Evolutionary conservation across 2,888 invertebrate genomes (phyloP), one percentile per base, ranked within the genome.

Genomic region (Pterobdella sp.): DNA sequence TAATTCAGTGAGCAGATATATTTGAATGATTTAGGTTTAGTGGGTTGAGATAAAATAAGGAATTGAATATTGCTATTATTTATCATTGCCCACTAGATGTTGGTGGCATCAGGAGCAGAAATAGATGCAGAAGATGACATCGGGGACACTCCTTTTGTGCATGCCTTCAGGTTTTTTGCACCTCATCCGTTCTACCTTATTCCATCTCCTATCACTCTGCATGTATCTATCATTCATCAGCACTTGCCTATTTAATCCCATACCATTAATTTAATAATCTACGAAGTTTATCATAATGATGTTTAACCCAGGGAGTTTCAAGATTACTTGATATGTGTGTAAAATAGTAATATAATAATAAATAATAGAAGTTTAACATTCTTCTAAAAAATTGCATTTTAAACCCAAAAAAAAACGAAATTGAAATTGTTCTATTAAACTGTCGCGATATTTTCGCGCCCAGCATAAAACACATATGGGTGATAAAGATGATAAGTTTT

Each of bases 91-190:
- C 63, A 70, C 31, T 72, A 77, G 76, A 76, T 77, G 34, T 64
- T 78, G 63, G 68, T 78, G 26, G 76, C 76, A 22, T 72, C 78
- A 22, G 78, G 78, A 1, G 77, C 78, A 22, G 78, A 78, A 26
- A 68, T 76, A 10, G 78, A 78, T 64, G 73, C 77, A 7, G 78
- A 78, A 64, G 78, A 78, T 73, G 78, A 78, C 68, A 77, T 77
- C 42, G 78, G 78, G 34, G 78, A 78, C 74, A 78, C 78, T 1
- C 70, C 78, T 2, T 78, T 78, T 68, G 78, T 78, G n/a, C 78
- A 78, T 56, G 78, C 78, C 14, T 78, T 78, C 74, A 56, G 60
- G 60, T 56, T 22, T n/a, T n/a, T n/a, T 56, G 60, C 18, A 7
- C 18, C 10, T 42, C 42, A 42, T 18, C 18, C 42, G 10, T 14